Evolutionary conservation across 1,140 invertebrate genomes (phyloP).

Genomic region (Drosophila ohnishii): DNA sequence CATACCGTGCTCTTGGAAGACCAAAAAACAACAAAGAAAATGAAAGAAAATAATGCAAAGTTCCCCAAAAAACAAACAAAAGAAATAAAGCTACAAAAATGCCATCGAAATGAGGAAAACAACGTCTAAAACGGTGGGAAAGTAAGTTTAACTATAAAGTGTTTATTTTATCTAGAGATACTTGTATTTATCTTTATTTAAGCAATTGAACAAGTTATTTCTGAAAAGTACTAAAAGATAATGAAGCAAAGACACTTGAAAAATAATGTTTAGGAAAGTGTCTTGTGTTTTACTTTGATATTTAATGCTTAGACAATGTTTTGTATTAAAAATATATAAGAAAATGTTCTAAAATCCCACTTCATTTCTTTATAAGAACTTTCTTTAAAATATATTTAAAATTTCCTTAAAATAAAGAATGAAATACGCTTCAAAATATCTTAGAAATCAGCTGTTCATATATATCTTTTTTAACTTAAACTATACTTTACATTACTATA

Average conservation of each 20-base stretch:
- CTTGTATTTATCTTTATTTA: background rate
- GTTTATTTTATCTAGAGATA: background rate
- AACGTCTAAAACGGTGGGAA: conserved; percentile 14
- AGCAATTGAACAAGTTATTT: background rate
- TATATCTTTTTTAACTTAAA: background rate
- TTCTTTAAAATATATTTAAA: no score
- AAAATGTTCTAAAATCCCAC: no score
- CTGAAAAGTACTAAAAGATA: background rate
- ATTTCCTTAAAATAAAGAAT: no score
- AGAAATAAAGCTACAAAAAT: conserved; percentile 1
- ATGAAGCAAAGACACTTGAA: background rate
- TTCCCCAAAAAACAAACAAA: conserved; percentile 10
- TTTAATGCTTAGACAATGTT: background rate
- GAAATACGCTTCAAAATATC: no score
- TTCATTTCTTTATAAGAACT: no score
- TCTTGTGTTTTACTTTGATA: no score
- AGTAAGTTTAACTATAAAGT: conserved; percentile 17
- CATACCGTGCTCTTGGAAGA: conserved; percentile 83
- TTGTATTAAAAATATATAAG: no score
- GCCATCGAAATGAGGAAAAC: background rate
- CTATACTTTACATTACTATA: background rate
- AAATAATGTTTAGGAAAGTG: no score
- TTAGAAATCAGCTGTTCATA: no score
- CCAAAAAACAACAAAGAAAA: conserved; percentile 72
- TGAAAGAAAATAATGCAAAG: conserved; percentile 21